Evolutionary conservation across 2,797 vertebrate genomes (phyloP).

Genomic region (Labroides dimidiatus): DNA sequence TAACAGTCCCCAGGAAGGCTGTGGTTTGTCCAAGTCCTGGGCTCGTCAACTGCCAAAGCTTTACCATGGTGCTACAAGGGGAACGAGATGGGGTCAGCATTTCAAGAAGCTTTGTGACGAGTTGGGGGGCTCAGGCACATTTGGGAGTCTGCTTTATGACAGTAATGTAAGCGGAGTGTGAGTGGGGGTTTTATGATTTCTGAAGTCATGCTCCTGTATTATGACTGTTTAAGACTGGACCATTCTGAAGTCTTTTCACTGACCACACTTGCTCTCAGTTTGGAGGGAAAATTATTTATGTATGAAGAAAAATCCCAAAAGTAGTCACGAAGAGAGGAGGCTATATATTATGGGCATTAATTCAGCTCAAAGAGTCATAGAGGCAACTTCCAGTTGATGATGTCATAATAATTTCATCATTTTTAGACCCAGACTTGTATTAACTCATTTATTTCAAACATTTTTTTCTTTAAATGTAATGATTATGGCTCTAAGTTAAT

Average conservation of each 20-base stretch:
- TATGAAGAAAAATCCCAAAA: neutral
- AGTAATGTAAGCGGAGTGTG: conserved; percentile 62
- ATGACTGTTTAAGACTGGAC: conserved; percentile 39
- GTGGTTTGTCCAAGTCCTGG: conserved; percentile 23
- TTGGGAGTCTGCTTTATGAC: conserved; percentile 69
- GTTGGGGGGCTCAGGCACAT: too few species aligned
- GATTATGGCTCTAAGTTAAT: too few species aligned
- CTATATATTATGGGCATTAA: neutral
- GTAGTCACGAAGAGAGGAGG: neutral
- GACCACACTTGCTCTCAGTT: conserved; percentile 13
- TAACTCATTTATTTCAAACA: too few species aligned
- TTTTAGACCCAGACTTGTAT: too few species aligned
- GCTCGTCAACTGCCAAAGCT: conserved; percentile 39
- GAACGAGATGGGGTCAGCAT: conserved; percentile 42
- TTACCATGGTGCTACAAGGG: conserved; percentile 29
- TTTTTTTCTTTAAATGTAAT: too few species aligned
- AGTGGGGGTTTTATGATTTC: conserved; percentile 65
- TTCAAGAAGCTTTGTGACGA: conserved; percentile 49
- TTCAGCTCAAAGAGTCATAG: too few species aligned
- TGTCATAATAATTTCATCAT: too few species aligned
- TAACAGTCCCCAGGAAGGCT: conserved; percentile 39
- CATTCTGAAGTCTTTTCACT: conserved; percentile 31
- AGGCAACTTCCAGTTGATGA: neutral
- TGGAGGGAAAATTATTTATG: neutral
- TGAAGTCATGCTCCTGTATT: conserved; percentile 68